Evolutionary conservation across 2,113 vertebrate species (phyloP).

Genomic region (Athene cunicularia): DNA sequence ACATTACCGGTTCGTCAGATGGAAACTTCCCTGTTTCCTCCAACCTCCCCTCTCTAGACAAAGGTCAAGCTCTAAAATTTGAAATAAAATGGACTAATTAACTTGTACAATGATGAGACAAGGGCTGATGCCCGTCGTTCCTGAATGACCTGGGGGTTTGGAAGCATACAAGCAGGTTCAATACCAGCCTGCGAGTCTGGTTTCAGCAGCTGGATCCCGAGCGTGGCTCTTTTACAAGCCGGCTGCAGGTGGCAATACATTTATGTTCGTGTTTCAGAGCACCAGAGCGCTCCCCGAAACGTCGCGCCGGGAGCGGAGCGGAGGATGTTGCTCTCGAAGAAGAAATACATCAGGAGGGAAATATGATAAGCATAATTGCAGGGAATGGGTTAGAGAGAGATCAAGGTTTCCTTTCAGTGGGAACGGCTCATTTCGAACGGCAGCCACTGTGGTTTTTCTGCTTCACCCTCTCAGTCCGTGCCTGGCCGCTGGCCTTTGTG

Average conservation of each 20-base stretch:
- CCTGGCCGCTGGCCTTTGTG: background rate
- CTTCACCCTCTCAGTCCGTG: background rate
- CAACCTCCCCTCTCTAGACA: accelerated
- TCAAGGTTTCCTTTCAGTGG: background rate
- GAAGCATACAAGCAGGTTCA: background rate
- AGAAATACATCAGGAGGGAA: background rate
- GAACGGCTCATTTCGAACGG: background rate
- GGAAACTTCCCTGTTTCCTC: background rate
- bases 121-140: accelerated
- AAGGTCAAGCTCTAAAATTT: background rate
- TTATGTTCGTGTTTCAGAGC: background rate
- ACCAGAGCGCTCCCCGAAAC: background rate
- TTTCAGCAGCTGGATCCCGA: background rate
- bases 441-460: background rate
- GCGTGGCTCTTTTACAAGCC: background rate
- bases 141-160: accelerated
- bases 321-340: background rate
- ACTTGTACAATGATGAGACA: accelerated
- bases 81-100: background rate
- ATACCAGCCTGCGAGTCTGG: background rate
- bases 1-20: accelerated
- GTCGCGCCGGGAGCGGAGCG: accelerated
- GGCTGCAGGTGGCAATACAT: conserved; percentile 57
- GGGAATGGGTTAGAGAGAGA: background rate
- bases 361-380: background rate